A percentile compares a stretch with the other conserved stretches of the same genome.
These are phyloP conservation scores for Patella caerulea DNA, from an alignment of 2,888 invertebrate species.

Conservation along the genomic window DNA sequence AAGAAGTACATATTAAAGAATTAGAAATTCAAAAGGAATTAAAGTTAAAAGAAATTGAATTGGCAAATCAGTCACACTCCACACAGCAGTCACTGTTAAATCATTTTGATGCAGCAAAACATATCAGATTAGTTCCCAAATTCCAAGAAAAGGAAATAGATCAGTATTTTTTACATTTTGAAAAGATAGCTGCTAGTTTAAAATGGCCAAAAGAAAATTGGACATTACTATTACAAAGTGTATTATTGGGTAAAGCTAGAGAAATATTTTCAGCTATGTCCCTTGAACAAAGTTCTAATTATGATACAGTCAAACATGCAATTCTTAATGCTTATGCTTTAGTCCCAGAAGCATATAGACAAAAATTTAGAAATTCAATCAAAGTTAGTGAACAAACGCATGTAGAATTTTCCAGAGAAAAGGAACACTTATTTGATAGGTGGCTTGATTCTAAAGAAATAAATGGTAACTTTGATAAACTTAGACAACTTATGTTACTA, in stretches of 20 bases:
- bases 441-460: slow-evolving; percentile 20
- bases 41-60: not conserved
- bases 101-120: slow-evolving; percentile 13
- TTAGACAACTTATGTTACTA: slow-evolving; percentile 27
- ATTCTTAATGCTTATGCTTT: slow-evolving; percentile 37
- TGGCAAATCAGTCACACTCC: not conserved
- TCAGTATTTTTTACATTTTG: slow-evolving; percentile 32
- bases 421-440: slow-evolving; percentile 28
- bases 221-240: slow-evolving; percentile 35
- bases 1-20: not conserved
- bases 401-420: slow-evolving; percentile 36
- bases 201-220: slow-evolving; percentile 33
- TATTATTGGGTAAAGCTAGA: slow-evolving; percentile 30
- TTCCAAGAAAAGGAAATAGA: slow-evolving; percentile 31
- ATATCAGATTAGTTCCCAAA: slow-evolving; percentile 26
- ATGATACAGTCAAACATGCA: slow-evolving; percentile 30
- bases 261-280: slow-evolving; percentile 23
- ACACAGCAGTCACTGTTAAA: not conserved
- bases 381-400: slow-evolving; percentile 27
- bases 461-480: slow-evolving; percentile 20
- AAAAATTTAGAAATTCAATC: slow-evolving; percentile 29
- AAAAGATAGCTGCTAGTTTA: slow-evolving; percentile 29
- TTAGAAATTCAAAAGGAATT: not conserved
- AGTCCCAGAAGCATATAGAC: slow-evolving; percentile 32
- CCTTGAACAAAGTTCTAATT: slow-evolving; percentile 22